Evolutionary conservation across 2,113 vertebrate genomes (phyloP).

Genomic region (Chaetops frenatus): DNA sequence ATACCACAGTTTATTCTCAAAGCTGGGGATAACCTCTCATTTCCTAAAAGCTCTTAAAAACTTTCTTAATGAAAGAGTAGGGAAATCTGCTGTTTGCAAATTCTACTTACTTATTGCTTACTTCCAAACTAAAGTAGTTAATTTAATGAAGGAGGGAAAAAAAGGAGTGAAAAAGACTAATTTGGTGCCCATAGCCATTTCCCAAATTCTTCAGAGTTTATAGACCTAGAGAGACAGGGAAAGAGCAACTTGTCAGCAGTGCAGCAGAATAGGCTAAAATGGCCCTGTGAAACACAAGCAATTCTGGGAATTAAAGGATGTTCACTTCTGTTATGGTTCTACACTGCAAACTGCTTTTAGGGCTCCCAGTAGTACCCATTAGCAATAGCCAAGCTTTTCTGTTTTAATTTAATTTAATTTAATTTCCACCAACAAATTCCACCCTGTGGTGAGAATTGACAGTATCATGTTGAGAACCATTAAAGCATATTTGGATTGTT

Average conservation of each 20-base stretch:
- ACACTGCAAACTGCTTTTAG: conserved; percentile 27
- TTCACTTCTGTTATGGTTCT: neutral
- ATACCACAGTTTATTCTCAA: neutral
- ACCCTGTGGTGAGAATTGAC: conserved; percentile 52
- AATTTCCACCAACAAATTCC: conserved; percentile 51
- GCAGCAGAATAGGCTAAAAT: neutral
- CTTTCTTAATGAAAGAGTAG: neutral
- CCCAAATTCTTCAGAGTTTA: conserved; percentile 25
- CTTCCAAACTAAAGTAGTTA: neutral
- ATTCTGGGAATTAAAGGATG: conserved; percentile 30
- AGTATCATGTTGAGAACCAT: conserved; percentile 46
- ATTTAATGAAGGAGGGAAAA: neutral
- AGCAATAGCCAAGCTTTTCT: conserved; percentile 37
- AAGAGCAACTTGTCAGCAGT: conserved; percentile 7
- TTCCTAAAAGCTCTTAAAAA: neutral
- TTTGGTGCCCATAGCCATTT: neutral
- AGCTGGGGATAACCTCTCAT: neutral
- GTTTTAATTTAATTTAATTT: conserved; percentile 53
- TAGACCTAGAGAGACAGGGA: conserved; percentile 17
- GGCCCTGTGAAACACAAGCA: neutral
- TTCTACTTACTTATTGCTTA: neutral
- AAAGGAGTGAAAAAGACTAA: neutral
- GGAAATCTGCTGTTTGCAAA: neutral
- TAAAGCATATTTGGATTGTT: conserved; percentile 29
- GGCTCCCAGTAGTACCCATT: conserved; percentile 43